Base-by-base conservation (phyloP, 2,113 vertebrate species). In the Progne subis region DNA sequence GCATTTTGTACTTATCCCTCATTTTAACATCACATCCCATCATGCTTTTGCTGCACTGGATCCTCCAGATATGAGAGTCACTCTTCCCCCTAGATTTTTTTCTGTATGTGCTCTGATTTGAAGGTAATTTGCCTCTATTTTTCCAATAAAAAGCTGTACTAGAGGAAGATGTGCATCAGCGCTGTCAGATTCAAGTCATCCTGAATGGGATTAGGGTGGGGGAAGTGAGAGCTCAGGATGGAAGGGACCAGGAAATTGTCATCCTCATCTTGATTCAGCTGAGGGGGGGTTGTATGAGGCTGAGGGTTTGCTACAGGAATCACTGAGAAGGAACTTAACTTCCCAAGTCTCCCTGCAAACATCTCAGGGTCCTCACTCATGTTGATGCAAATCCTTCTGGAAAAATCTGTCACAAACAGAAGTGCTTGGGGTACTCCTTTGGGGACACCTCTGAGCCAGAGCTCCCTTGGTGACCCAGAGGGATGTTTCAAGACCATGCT, bases 381-480 rank as follows among this genome's bases (percentile, higher is more conserved):
- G 39, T 18, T 71, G 47, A 6, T 59, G 39, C 34, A 50, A 59
- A 59, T 28, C 39, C 69, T 24, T 13, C 61, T 32, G 25, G 18
- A 76, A 64, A 72, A 32, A 43, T 12, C 49, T 20, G 65, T n/a
- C 50, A 31, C 34, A 20, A 63, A 12, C 59, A 70, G 60, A 61
- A 65, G 23, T 37, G 46, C 25, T 28, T 16, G 46, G 19, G 17
- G 14, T 49, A 13, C 21, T 11, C 0, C 0, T 46, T 0, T 70
- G 61, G 74, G 68, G 43, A 34, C 47, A 21, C n/a, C 37, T 61
- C 26, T 57, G 61, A 61, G 50, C 11, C 81, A 88, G 68, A n/a
- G 13, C 15, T 43, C 80, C 3, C 25, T 52, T 2, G 4, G 43
- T 50, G 65, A 47, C 61, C 29, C 21, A 7, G 24, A 0, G 1